Evolutionary conservation across 2,113 vertebrate species (phyloP).

Genomic region (Hepsetus odoe): DNA sequence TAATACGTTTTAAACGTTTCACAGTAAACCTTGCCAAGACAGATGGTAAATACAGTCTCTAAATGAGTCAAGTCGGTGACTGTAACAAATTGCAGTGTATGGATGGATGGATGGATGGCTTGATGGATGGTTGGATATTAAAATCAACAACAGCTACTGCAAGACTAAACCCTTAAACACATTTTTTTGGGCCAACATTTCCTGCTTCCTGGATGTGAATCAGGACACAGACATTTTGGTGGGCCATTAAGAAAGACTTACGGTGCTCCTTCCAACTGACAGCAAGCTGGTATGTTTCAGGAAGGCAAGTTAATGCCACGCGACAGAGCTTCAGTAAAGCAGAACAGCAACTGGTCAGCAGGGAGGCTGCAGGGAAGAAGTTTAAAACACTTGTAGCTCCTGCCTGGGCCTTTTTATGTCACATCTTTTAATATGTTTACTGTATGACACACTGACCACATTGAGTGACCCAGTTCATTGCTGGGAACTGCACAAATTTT

Average conservation of each 20-base stretch:
- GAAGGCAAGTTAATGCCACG: slow-evolving; percentile 27
- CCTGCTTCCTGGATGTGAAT: not conserved
- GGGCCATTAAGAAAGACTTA: slow-evolving; percentile 60
- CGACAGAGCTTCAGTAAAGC: slow-evolving; percentile 8
- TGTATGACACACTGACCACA: slow-evolving; percentile 8
- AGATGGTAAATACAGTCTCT: too few species aligned
- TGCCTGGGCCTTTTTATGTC: slow-evolving; percentile 23
- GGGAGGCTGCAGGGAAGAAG: not conserved
- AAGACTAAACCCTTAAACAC: slow-evolving; percentile 1
- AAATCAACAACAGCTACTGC: too few species aligned
- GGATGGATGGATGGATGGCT: too few species aligned
- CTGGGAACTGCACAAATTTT: not conserved
- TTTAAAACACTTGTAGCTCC: slow-evolving; percentile 15
- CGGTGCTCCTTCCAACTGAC: slow-evolving; percentile 65
- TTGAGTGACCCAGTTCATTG: slow-evolving; percentile 4
- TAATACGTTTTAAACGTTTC: too few species aligned
- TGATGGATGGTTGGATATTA: too few species aligned
- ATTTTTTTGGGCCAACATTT: not conserved
- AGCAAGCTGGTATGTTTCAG: slow-evolving; percentile 51
- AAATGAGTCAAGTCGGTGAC: too few species aligned
- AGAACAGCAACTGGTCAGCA: slow-evolving; percentile 2
- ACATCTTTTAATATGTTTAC: not conserved
- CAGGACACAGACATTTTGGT: not conserved
- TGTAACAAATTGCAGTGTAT: too few species aligned
- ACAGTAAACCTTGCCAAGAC: too few species aligned